Base-by-base conservation (phyloP, 2,113 vertebrate species). In the Empidonax traillii region DNA sequence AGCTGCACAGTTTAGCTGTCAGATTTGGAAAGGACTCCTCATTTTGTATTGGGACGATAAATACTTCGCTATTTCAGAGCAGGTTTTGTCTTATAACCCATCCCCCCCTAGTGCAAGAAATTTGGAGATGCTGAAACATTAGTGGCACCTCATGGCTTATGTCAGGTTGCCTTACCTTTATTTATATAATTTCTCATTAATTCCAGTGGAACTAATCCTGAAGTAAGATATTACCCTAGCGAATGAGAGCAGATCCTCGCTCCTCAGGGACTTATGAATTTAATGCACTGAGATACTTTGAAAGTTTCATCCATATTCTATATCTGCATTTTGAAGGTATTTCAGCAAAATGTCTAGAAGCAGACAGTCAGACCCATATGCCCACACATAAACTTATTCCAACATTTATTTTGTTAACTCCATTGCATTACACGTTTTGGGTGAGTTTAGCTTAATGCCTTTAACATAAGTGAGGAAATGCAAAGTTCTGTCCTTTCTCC, bases 141-240 rank as follows among this genome's bases (percentile, higher is more conserved):
- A n/a, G 20, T 28, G 41, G 15, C 17, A 61, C 44, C 84, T 84
- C 62, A 31, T 10, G 5, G 56, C 41, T 93, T 49, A 33, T 21
- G 31, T 65, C 83, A 92, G 52, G 33, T 87, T 73, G 15, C n/a
- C 37, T 75, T 58, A 78, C 79, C 49, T 93, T 77, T 84, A 80
- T 77, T 88, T 94, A 20, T 63, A n/a, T 67, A 39, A 81, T 72
- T 96, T 82, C 46, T 84, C 66, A 58, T 58, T 84, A 95, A 96
- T 94, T 93, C 82, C 39, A 72, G 10, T 23, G 33, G 49, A 89
- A 75, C 18, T 86, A 94, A 81, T 93, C 63, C 68, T 63, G 52
- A 93, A 68, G 53, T 62, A 78, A 86, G 47, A 17, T 72, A 53
- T 75, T 59, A 84, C 44, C 49, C 61, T 76, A n/a, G 27, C 52